Conservation (phyloP, 2,888 invertebrate species). For the Ernsta delagoae region DNA sequence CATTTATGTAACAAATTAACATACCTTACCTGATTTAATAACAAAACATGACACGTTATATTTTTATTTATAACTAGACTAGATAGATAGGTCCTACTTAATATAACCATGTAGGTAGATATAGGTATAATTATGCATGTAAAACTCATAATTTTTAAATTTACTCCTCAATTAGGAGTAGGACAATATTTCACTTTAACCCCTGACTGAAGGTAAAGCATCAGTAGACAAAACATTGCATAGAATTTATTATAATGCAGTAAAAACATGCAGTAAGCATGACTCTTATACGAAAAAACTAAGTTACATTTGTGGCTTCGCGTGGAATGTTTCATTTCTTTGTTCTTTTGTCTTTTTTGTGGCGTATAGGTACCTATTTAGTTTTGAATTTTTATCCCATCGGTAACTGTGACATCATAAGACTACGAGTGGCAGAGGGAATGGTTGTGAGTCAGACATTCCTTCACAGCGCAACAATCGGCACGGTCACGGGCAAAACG, state of each 20-base stretch:
- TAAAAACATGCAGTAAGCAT: constrained; percentile 21
- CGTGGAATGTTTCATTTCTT: constrained; percentile 9
- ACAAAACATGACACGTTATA: too few species aligned
- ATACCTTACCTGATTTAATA: too few species aligned
- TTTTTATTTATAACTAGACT: too few species aligned
- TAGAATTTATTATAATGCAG: too few species aligned
- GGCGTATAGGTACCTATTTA: neutral
- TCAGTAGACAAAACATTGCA: neutral
- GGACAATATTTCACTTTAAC: neutral
- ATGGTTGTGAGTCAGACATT: constrained; percentile 61
- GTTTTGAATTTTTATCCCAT: constrained; percentile 12
- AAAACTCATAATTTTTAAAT: too few species aligned
- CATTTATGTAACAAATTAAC: too few species aligned
- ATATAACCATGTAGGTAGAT: too few species aligned
- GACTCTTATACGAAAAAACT: constrained; percentile 13
- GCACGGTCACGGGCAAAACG: constrained; percentile 8
- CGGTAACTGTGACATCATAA: constrained; percentile 52
- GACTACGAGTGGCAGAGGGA: constrained; percentile 47
- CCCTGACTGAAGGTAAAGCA: neutral
- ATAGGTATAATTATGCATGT: too few species aligned
- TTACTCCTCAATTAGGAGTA: neutral
- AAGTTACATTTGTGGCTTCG: neutral
- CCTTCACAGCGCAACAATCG: constrained; percentile 43
- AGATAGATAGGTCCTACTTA: too few species aligned
- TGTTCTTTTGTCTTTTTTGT: constrained; percentile 16